These are phyloP conservation scores for Actinernus sp. DNA, from an alignment of 92 coral and sea anemone genomes.

Conservation along the genomic window DNA sequence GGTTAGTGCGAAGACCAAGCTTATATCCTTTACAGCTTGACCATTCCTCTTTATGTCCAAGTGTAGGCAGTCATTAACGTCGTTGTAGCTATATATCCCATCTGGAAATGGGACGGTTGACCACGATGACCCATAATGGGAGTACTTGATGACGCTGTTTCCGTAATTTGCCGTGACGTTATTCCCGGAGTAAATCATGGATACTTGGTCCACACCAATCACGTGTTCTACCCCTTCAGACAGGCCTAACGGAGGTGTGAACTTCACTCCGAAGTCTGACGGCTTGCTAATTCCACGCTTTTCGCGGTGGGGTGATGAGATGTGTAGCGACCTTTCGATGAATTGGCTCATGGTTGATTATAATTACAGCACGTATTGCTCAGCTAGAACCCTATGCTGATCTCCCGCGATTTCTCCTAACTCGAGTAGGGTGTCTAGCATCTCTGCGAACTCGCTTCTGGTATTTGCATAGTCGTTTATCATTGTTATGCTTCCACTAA, in stretches of 20 bases:
- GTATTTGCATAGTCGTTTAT: slow-evolving; percentile 14
- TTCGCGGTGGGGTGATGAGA: slow-evolving; percentile 2
- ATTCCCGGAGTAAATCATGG: slow-evolving; percentile 2
- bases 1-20: too few species aligned
- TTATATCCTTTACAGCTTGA: too few species aligned
- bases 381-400: too few species aligned
- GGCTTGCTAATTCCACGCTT: neutral
- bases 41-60: too few species aligned
- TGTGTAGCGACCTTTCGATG: slow-evolving; percentile 1
- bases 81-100: too few species aligned
- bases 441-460: slow-evolving; percentile 10
- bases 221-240: neutral
- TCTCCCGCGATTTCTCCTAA: neutral
- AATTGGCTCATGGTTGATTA: neutral
- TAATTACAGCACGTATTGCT: too few species aligned
- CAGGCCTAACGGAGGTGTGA: neutral
- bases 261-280: neutral
- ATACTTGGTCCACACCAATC: neutral
- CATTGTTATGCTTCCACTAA: neutral
- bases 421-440: neutral
- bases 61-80: too few species aligned
- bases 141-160: too few species aligned
- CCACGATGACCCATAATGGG: too few species aligned
- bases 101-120: too few species aligned
- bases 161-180: neutral